These are phyloP conservation scores for Scaptomyza flava DNA, from an alignment of 2,888 invertebrate genomes.

Conservation along the genomic window DNA sequence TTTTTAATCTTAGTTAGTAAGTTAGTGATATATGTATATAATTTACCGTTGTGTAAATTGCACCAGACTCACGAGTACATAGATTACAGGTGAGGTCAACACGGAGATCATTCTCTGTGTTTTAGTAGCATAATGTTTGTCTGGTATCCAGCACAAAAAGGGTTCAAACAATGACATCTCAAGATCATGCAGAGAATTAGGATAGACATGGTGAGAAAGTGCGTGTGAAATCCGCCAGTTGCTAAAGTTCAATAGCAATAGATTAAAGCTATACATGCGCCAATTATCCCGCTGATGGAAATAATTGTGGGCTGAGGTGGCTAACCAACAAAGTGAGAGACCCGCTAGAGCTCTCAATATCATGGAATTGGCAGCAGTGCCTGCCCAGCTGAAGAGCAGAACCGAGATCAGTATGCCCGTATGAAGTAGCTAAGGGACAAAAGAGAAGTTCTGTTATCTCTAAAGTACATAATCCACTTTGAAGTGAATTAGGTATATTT, in stretches of 20 bases:
- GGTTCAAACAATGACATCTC: conserved; percentile 90
- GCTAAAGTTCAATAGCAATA: conserved; percentile 86
- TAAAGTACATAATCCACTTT: too few species aligned
- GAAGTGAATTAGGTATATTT: too few species aligned
- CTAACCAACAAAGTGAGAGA: conserved; percentile 86
- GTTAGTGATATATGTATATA: background rate
- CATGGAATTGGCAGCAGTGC: conserved; percentile 73
- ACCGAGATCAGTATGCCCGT: conserved; percentile 49
- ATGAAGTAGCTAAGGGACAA: conserved; percentile 62
- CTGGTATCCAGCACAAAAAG: conserved; percentile 87
- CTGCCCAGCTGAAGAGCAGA: conserved; percentile 75
- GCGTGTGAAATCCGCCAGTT: conserved; percentile 91
- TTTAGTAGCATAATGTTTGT: conserved; percentile 84
- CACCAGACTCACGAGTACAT: conserved; percentile 44
- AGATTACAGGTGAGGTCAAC: conserved; percentile 84
- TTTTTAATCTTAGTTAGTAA: background rate
- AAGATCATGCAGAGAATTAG: conserved; percentile 90
- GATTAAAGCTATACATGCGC: conserved; percentile 91
- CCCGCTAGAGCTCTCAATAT: conserved; percentile 85
- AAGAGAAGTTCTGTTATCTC: too few species aligned
- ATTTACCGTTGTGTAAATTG: conserved; percentile 60
- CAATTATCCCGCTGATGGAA: conserved; percentile 90
- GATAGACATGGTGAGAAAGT: conserved; percentile 91
- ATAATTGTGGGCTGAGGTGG: conserved; percentile 89
- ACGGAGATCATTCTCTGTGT: conserved; percentile 85